Base-by-base conservation (phyloP, 2,888 invertebrate species). In the Pristionchus entomophagus region DNA sequence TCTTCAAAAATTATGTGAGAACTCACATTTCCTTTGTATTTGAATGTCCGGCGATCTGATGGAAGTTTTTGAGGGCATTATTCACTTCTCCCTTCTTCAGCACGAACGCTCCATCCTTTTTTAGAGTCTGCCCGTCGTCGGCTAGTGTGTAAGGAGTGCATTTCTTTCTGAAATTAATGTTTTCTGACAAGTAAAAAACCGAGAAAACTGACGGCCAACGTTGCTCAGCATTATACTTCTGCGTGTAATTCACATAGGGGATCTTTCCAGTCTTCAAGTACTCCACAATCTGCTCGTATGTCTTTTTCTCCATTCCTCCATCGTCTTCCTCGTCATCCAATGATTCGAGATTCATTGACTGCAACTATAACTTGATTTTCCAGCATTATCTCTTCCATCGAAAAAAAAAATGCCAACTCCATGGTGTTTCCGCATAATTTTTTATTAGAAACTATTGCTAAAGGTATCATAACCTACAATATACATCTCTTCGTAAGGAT, bases 51-150 rank as follows among this genome's bases (percentile, higher is more conserved):
- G 10, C 12, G 26, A 32, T 51, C 26, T 22, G 45, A 49, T 78
- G 78, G 17, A 1, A 78, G 10, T 78, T 38, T 3, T 4, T 26
- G 2, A 78, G 14, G 26, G 35, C 78, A 29, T 51, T 78, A 26
- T n/a, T 51, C 12, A 78, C 78, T 78, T 78, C 78, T 49, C 78
- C 78, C 22, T 19, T 45, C 19, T 78, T 78, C 78, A 78, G 49
- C 29, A 78, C 78, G 32, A 41, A 14, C 14, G 78, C 78, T 14
- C 6, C 5, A 17, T 19, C 32, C 49, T 78, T 78, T 22, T 49
- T 49, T 32, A 78, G 26, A 0, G 78, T 41, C 5, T 49, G 29
- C 49, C 78, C 49, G 38, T 78, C 78, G 6, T 51, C 51, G 1
- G 78, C 32, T 78, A 78, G 26, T 6, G 78, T 49, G 38, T 78